Conservation (phyloP, 2,888 invertebrate species). For the Schizotus pectinicornis region DNA sequence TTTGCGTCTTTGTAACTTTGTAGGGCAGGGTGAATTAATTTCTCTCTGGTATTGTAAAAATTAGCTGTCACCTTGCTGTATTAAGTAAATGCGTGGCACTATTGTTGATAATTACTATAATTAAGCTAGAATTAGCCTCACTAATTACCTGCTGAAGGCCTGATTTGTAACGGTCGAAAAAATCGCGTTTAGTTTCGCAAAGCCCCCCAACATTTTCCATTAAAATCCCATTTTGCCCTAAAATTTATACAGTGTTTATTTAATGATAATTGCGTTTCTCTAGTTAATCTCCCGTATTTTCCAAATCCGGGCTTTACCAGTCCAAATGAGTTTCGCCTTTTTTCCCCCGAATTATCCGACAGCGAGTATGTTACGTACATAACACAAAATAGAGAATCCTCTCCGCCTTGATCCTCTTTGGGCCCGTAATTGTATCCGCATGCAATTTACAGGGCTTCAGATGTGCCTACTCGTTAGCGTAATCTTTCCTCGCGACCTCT, state of each 20-base stretch:
- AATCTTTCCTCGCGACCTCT: conserved; percentile 14
- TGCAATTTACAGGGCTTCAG: conserved; percentile 16
- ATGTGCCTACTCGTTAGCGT: conserved; percentile 9
- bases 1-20: too few relatives aligned
- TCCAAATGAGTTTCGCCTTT: conserved; percentile 9
- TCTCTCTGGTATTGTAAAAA: too few relatives aligned
- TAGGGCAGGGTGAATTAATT: too few relatives aligned
- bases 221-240: conserved; percentile 40
- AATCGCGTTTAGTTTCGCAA: too few relatives aligned
- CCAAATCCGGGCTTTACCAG: conserved; percentile 14
- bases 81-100: too few relatives aligned
- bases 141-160: too few relatives aligned
- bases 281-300: conserved; percentile 11
- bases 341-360: conserved; percentile 15
- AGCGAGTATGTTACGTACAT: conserved; percentile 14
- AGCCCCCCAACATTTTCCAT: conserved; percentile 28
- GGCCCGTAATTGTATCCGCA: conserved; percentile 18
- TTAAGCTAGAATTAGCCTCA: too few relatives aligned
- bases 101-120: too few relatives aligned
- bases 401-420: not conserved
- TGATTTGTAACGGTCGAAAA: too few relatives aligned
- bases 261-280: conserved; percentile 45
- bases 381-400: conserved; percentile 10
- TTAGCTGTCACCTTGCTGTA: too few relatives aligned
- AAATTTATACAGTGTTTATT: conserved; percentile 45